phyloP scores from a whole-genome alignment of 2,797 vertebrate genomes.

The Triplophysa yarkandensis region DNA sequence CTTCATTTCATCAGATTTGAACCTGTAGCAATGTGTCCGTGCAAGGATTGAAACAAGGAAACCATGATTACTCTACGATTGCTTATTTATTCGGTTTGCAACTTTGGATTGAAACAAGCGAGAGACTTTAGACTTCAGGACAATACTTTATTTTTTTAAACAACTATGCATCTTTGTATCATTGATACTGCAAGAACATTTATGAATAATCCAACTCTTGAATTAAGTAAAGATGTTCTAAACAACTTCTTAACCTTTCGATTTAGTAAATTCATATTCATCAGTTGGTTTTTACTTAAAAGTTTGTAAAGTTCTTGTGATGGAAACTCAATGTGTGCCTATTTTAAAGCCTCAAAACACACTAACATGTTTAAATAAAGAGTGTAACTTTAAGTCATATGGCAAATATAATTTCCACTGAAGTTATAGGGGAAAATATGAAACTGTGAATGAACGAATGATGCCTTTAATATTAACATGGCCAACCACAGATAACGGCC shows the following conservation, averaged over 20 bases:
- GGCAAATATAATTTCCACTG: neutral
- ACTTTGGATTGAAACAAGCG: too few species aligned
- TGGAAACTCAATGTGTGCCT: neutral
- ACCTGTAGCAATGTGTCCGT: too few species aligned
- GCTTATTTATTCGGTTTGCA: too few species aligned
- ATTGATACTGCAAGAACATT: too few species aligned
- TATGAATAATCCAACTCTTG: too few species aligned
- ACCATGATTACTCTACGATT: too few species aligned
- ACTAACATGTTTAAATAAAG: neutral
- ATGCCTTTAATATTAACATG: slow-evolving; percentile 61
- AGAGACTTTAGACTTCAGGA: too few species aligned
- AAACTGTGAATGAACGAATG: slow-evolving; percentile 2
- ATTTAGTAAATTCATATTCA: neutral
- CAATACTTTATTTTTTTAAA: too few species aligned
- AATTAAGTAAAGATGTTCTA: too few species aligned
- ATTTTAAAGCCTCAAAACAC: neutral
- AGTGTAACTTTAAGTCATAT: neutral
- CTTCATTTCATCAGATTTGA: too few species aligned
- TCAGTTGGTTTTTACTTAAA: neutral
- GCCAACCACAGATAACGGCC: slow-evolving; percentile 56
- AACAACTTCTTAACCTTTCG: neutral
- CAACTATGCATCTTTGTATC: too few species aligned
- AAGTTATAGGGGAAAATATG: neutral
- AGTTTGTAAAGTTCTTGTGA: neutral
- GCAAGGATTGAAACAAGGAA: too few species aligned